Percentiles rank a stretch among this genome's conserved stretches.
Evolutionary conservation across 2,113 vertebrate species (phyloP).

Genomic region (Sphyrna mokarran): DNA sequence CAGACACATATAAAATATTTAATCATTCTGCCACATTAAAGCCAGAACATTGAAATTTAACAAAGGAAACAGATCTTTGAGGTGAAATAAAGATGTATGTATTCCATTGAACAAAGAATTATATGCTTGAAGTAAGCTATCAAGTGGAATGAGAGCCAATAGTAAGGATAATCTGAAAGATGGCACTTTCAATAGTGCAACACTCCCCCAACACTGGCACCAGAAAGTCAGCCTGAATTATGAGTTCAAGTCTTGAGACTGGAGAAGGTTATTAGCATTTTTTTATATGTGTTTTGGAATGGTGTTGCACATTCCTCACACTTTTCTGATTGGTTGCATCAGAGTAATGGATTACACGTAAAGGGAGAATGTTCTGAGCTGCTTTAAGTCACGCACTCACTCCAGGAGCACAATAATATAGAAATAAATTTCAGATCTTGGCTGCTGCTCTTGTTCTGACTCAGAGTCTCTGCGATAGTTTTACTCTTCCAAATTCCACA

Average conservation of each 20-base stretch:
- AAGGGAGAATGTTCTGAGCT: neutral
- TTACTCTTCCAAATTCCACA: neutral
- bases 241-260: neutral
- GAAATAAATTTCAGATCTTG: neutral
- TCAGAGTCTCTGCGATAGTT: neutral
- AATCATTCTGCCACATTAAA: neutral
- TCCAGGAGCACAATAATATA: neutral
- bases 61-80: neutral
- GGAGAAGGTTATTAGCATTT: neutral
- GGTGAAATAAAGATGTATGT: neutral
- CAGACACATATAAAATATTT: neutral
- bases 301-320: neutral
- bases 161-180: neutral
- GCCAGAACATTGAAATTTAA: neutral
- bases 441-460: neutral
- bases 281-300: neutral
- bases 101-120: neutral
- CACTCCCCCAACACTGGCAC: neutral
- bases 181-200: neutral
- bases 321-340: neutral
- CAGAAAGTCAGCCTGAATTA: neutral
- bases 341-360: neutral
- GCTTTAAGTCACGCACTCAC: neutral
- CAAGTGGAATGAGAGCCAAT: neutral
- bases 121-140: neutral